phyloP scores from a whole-genome alignment of 2,888 invertebrate genomes.

The Balanococcus diminutus region DNA sequence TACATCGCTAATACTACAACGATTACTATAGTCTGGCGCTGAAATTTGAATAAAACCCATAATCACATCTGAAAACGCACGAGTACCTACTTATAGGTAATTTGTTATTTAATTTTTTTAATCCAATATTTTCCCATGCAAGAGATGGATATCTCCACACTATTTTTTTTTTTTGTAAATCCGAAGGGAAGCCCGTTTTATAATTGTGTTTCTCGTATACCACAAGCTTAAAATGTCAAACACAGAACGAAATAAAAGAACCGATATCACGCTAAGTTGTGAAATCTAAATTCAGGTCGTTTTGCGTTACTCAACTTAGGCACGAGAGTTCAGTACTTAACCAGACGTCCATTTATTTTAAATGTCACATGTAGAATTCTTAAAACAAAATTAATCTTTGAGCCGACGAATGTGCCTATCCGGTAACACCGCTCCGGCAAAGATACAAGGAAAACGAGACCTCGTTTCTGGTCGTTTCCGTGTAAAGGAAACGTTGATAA shows the following conservation, averaged over 20 bases:
- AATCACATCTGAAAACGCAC: background rate
- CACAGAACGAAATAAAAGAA: conserved; percentile 25
- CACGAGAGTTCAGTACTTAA: conserved; percentile 14
- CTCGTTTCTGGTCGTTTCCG: background rate
- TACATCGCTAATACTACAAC: background rate
- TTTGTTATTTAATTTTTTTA: conserved; percentile 9
- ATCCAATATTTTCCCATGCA: background rate
- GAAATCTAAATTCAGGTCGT: conserved; percentile 31
- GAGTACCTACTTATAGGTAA: no score
- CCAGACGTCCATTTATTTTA: conserved; percentile 49
- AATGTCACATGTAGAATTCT: conserved; percentile 52
- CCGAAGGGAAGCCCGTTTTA: background rate
- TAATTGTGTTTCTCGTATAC: background rate
- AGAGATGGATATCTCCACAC: background rate
- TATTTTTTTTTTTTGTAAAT: background rate
- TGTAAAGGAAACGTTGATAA: conserved; percentile 38
- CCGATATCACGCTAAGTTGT: background rate
- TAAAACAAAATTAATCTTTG: conserved; percentile 50
- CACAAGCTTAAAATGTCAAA: conserved; percentile 15
- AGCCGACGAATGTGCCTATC: conserved; percentile 43
- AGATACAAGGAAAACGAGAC: conserved; percentile 6
- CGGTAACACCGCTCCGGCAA: background rate
- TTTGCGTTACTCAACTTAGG: background rate
- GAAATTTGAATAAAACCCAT: background rate
- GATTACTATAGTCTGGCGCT: no score